phyloP scores from a whole-genome alignment of 2,113 vertebrate genomes.

The Centropus unirufus region DNA sequence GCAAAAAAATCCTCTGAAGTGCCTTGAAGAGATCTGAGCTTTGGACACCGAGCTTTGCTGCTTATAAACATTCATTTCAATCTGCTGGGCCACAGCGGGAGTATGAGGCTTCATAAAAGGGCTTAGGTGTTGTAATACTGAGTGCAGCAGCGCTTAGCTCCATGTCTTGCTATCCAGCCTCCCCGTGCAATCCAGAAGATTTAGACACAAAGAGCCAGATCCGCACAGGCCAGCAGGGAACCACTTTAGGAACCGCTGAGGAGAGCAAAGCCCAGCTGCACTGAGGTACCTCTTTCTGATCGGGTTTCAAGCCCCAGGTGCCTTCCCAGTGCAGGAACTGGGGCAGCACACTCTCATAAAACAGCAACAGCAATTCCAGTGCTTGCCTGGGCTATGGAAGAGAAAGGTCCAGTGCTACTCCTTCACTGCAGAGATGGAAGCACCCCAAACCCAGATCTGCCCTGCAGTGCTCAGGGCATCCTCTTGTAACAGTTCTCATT shows the following conservation, averaged over 20 bases:
- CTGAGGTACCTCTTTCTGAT: constrained; percentile 53
- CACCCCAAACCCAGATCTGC: background rate
- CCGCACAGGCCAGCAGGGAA: constrained; percentile 33
- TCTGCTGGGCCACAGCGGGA: constrained; percentile 29
- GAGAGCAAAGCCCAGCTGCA: constrained; percentile 54
- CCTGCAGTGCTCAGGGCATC: background rate
- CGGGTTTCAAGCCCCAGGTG: constrained; percentile 39
- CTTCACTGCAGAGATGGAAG: background rate
- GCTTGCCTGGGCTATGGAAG: background rate
- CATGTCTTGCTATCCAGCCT: background rate
- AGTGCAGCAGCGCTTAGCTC: constrained; percentile 27
- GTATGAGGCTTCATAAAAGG: constrained; percentile 59
- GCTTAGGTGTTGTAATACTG: constrained; percentile 63
- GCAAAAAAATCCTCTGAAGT: constrained; percentile 43
- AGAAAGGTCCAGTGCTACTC: background rate
- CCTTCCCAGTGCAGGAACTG: constrained; percentile 12
- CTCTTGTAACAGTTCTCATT: background rate
- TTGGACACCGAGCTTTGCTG: constrained; percentile 42
- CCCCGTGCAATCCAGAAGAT: constrained; percentile 2
- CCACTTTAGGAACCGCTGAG: background rate
- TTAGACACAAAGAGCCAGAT: constrained; percentile 58
- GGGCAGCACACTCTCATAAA: constrained; percentile 25
- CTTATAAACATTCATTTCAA: constrained; percentile 64
- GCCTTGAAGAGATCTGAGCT: constrained; percentile 64
- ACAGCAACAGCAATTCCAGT: background rate